phyloP scores from a whole-genome alignment of 2,113 vertebrate species.

The Terrapene triunguis region DNA sequence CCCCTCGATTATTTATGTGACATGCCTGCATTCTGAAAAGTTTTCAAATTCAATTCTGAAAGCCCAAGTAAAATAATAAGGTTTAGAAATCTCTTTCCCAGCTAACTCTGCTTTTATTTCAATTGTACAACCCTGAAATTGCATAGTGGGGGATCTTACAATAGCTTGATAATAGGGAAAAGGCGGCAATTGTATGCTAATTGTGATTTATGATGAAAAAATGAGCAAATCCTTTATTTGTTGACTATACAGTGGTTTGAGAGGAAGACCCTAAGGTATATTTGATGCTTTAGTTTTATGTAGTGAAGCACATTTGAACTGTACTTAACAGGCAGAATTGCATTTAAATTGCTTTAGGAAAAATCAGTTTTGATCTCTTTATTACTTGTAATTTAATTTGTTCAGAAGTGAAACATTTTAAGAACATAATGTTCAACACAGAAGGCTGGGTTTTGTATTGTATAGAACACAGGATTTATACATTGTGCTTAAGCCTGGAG shows the following conservation, averaged over 20 bases:
- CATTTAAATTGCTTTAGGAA: constrained; percentile 45
- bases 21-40: neutral
- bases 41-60: neutral
- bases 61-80: neutral
- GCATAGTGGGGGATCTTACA: neutral
- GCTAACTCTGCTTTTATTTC: neutral
- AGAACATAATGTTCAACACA: constrained; percentile 31
- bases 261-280: neutral
- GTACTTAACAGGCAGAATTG: constrained; percentile 45
- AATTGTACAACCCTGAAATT: neutral
- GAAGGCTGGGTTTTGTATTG: constrained; percentile 24
- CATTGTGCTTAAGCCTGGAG: neutral
- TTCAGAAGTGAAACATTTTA: constrained; percentile 43
- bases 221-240: constrained; percentile 26
- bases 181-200: neutral
- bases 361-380: constrained; percentile 35
- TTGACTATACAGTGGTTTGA: constrained; percentile 1
- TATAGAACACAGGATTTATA: neutral
- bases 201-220: neutral
- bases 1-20: neutral
- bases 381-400: constrained; percentile 34
- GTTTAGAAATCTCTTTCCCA: neutral
- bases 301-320: constrained; percentile 36
- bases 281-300: constrained; percentile 40
- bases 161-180: neutral